Base-by-base conservation (phyloP, 2,113 vertebrate genomes). In the Ramphastos sulfuratus region DNA sequence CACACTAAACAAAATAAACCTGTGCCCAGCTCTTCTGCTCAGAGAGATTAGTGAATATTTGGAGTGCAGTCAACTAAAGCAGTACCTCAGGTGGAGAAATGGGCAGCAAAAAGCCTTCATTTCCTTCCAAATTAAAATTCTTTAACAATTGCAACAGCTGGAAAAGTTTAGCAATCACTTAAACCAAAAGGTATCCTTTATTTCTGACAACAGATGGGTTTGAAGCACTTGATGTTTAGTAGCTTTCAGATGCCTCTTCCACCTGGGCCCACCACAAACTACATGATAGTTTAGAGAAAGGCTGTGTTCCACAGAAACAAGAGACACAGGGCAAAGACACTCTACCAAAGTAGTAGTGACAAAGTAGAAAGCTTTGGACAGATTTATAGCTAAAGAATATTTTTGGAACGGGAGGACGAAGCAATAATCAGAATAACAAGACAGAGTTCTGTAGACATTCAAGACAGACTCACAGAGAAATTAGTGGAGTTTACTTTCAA, bases 51-150 rank as follows among this genome's bases (percentile, higher is more conserved):
- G 60, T 15, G 42, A 89, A 59, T 90, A 85, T 77, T 67, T 85
- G 33, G 46, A 94, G 52, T 64, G 76, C 87, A 77, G 6, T 56
- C 69, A 95, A 73, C 64, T 94, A 82, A 66, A 92, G 67, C 79
- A 77, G 67, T 46, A 63, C 42, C 64, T 77, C 60, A 87, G 52
- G 67, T 93, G 52, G 76, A 94, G 54, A 60, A 90, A 80, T 2
- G 0, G 35, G 71, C 33, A 48, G 76, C 18, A 15, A 85, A 85
- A 82, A 82, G 76, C 21, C 52, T 71, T 85, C 25, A 31, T 54
- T 93, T 89, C 87, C 72, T 73, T 82, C 46, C 85, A 95, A 74
- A 74, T 67, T 77, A 74, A 91, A 91, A 83, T 30, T 71, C 42
- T 70, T 58, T 85, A 44, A 91, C 52, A 59, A 55, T 30, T 87